phyloP scores from a whole-genome alignment of 2,888 invertebrate species.

The Reticulitermes lucifugus region DNA sequence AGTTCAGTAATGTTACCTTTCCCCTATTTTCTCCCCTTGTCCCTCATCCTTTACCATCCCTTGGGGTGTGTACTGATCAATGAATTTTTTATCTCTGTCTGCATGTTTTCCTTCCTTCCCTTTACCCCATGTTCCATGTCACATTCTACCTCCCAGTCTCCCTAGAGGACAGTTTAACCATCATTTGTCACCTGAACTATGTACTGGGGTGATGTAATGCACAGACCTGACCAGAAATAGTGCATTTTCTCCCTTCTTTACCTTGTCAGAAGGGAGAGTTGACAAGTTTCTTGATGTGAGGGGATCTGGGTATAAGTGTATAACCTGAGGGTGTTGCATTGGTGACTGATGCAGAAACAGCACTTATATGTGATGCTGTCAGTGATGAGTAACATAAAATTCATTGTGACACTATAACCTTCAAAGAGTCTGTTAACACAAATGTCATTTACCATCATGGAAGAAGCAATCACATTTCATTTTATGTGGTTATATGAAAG shows the following conservation, averaged over 20 bases:
- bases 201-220: background rate
- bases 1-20: background rate
- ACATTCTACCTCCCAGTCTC: background rate
- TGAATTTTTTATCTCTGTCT: constrained; percentile 30
- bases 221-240: background rate
- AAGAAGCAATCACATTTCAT: no score
- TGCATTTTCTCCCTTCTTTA: background rate
- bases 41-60: constrained; percentile 1
- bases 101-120: background rate
- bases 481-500: no score
- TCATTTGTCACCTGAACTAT: constrained; percentile 28
- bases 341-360: background rate
- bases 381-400: no score
- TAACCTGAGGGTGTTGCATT: background rate
- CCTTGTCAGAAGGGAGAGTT: background rate
- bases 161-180: constrained; percentile 25
- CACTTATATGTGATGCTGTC: no score
- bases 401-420: no score
- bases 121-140: background rate
- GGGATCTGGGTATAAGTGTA: background rate
- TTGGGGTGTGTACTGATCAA: constrained; percentile 29
- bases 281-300: background rate
- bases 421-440: no score
- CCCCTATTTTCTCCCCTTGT: background rate
- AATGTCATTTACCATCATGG: no score